These are phyloP conservation scores for Ornithorhynchus anatinus DNA, from an alignment of 2,113 vertebrate species.

Conservation along the genomic window DNA sequence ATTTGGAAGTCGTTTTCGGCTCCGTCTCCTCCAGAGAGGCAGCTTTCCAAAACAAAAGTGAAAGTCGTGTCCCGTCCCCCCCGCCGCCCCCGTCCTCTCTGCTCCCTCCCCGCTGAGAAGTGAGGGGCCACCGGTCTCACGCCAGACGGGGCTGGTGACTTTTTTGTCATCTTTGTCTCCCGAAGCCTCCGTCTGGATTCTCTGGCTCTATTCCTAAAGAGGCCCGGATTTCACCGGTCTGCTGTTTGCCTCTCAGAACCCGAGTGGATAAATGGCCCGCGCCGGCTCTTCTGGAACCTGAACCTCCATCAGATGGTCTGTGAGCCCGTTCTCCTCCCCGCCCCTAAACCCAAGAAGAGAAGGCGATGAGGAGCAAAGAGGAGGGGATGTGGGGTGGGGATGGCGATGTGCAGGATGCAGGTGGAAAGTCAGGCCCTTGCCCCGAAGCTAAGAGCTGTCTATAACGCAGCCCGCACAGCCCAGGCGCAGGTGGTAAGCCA, in stretches of 20 bases:
- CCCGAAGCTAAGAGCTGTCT: background rate
- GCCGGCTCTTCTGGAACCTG: background rate
- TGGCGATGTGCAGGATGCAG: background rate
- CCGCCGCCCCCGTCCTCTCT: no score
- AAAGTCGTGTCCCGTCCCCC: no score
- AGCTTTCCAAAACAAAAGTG: no score
- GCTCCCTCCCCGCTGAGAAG: no score
- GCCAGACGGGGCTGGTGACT: no score
- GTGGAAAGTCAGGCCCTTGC: background rate
- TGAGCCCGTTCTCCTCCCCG: background rate
- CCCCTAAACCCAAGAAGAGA: background rate
- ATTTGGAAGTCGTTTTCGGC: no score
- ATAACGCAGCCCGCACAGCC: background rate
- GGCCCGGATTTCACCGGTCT: background rate
- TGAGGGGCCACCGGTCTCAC: no score
- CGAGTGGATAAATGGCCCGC: background rate
- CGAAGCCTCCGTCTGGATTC: no score
- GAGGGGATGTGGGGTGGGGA: accelerated
- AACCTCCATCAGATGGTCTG: background rate
- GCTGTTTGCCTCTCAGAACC: background rate
- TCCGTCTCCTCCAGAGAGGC: no score
- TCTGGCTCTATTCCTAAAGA: background rate
- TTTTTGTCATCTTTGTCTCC: no score
- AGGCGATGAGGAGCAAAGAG: background rate
- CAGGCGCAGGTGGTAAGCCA: background rate